A percentile compares a stretch with the other conserved stretches of the same genome.
These are phyloP conservation scores for Pitta sordida DNA, from an alignment of 2,113 vertebrate species.

Conservation along the genomic window DNA sequence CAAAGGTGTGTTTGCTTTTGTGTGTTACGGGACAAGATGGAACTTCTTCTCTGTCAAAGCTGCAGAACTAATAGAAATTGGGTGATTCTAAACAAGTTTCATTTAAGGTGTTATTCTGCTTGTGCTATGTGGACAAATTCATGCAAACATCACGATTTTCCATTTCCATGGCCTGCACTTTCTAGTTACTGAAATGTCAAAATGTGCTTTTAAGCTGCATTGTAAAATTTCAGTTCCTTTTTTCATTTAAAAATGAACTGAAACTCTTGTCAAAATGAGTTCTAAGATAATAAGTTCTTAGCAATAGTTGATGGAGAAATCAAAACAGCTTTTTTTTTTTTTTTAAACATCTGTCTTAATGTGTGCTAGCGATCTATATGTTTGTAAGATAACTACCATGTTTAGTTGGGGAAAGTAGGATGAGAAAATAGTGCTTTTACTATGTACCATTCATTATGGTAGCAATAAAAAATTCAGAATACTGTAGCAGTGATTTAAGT, in stretches of 20 bases:
- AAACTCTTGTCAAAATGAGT: not conserved
- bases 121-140: not conserved
- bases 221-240: not conserved
- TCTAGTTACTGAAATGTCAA: not conserved
- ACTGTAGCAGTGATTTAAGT: not conserved
- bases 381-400: not conserved
- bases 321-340: not conserved
- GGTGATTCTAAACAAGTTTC: not conserved
- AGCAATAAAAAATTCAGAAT: not conserved
- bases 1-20: constrained; percentile 81
- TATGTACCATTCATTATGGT: not conserved
- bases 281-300: not conserved
- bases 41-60: not conserved
- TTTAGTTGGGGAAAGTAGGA: not conserved
- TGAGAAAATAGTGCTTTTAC: not conserved
- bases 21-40: not conserved
- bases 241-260: not conserved
- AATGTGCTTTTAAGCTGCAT: not conserved
- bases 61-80: not conserved
- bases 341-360: not conserved
- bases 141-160: not conserved
- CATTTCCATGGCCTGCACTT: not conserved
- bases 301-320: not conserved
- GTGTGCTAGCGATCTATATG: not conserved
- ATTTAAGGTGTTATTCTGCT: not conserved